Evolutionary conservation across 2,113 vertebrate species (phyloP).

Genomic region (Cephalopholis sonnerati): DNA sequence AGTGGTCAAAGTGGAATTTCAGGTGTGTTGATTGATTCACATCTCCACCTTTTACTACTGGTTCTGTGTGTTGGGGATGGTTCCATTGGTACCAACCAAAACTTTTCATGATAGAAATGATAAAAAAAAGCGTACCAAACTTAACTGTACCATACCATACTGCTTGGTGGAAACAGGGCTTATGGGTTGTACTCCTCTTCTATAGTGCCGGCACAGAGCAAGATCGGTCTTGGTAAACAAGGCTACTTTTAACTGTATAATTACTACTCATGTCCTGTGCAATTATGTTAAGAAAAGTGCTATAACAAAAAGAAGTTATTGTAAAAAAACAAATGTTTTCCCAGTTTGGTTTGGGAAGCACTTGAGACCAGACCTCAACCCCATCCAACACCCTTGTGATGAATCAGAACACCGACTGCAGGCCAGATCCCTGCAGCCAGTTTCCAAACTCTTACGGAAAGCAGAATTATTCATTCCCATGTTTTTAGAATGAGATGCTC

Average conservation of each 20-base stretch:
- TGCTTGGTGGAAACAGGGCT: too few relatives aligned
- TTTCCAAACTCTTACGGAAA: not conserved
- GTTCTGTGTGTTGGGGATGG: too few relatives aligned
- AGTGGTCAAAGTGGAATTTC: too few relatives aligned
- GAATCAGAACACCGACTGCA: rapidly evolving
- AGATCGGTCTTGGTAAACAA: too few relatives aligned
- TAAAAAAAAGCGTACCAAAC: too few relatives aligned
- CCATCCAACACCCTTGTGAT: not conserved
- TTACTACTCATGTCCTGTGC: not conserved
- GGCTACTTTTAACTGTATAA: not conserved
- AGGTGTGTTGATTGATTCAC: too few relatives aligned
- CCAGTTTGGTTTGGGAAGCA: not conserved
- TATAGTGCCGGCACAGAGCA: too few relatives aligned
- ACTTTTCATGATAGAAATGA: too few relatives aligned
- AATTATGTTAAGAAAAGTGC: not conserved
- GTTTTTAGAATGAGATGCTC: not conserved
- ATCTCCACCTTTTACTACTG: too few relatives aligned
- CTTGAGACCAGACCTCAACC: not conserved
- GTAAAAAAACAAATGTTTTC: not conserved
- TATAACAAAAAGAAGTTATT: not conserved
- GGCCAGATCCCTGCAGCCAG: not conserved
- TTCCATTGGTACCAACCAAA: too few relatives aligned
- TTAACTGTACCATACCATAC: too few relatives aligned
- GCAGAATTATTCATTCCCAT: not conserved
- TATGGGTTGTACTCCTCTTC: too few relatives aligned